Percentiles rank a stretch among this genome's conserved stretches.
These are phyloP conservation scores for Boloria selene DNA, from an alignment of 2,888 invertebrate genomes.

Conservation along the genomic window DNA sequence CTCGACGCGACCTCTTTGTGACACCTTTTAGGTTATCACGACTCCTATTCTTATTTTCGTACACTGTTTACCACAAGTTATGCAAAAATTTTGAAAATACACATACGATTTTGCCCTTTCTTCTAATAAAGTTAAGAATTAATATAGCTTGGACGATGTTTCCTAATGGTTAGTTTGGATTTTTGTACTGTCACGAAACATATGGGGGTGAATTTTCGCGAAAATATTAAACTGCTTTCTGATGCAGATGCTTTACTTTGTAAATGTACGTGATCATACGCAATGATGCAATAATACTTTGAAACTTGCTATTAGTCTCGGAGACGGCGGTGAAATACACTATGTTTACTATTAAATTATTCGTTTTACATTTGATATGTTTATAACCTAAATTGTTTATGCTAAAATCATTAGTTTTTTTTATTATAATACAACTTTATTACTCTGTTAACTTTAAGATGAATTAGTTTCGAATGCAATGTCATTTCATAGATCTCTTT, in stretches of 20 bases:
- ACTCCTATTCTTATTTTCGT: constrained; percentile 40
- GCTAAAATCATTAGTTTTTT: too few relatives aligned
- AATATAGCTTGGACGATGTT: constrained; percentile 1
- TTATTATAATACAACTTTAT: too few relatives aligned
- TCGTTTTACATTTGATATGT: too few relatives aligned
- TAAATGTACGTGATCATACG: constrained; percentile 35
- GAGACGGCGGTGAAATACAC: background rate
- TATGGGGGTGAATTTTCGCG: constrained; percentile 39
- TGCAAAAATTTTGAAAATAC: background rate
- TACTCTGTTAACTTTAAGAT: too few relatives aligned
- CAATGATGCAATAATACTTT: constrained; percentile 17
- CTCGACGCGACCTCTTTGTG: constrained; percentile 52
- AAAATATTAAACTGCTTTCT: constrained; percentile 42
- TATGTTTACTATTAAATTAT: too few relatives aligned
- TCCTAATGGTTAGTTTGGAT: constrained; percentile 15
- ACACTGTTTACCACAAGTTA: constrained; percentile 30
- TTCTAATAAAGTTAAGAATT: background rate
- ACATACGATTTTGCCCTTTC: constrained; percentile 19
- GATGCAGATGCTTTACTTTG: constrained; percentile 35
- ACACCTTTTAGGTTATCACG: constrained; percentile 55
- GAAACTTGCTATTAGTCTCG: constrained; percentile 1
- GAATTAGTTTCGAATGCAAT: too few relatives aligned
- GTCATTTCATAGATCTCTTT: too few relatives aligned
- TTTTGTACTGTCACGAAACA: constrained; percentile 35
- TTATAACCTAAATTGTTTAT: too few relatives aligned